Conservation (phyloP, 2,113 vertebrate genomes). For the Nannobrachium achirus region DNA sequence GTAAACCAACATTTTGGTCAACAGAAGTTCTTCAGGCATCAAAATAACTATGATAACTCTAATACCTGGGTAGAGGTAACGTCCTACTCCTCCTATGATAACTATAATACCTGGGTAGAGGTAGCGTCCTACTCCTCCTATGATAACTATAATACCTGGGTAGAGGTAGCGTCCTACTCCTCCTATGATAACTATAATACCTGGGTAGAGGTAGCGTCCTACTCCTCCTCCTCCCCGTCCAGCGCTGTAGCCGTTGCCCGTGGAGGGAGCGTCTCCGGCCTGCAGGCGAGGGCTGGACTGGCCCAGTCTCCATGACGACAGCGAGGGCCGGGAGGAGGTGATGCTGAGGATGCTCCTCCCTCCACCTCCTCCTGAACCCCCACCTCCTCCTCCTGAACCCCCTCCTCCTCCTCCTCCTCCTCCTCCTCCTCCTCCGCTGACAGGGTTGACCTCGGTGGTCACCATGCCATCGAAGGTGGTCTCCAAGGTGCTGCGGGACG, state of each 20-base stretch:
- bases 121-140: slow-evolving; percentile 79
- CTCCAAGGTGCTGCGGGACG: slow-evolving; percentile 86
- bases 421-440: background rate
- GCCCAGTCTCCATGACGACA: slow-evolving; percentile 92
- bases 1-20: too few relatives aligned
- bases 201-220: slow-evolving; percentile 86
- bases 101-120: slow-evolving; percentile 78
- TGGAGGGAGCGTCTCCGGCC: slow-evolving; percentile 91
- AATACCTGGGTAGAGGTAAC: too few relatives aligned
- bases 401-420: slow-evolving; percentile 61
- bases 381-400: slow-evolving; percentile 57
- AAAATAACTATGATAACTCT: too few relatives aligned
- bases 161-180: slow-evolving; percentile 79
- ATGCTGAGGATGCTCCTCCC: slow-evolving; percentile 91
- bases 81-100: too few relatives aligned
- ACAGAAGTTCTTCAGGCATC: too few relatives aligned
- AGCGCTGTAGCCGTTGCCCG: slow-evolving; percentile 88
- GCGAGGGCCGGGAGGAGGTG: slow-evolving; percentile 83
- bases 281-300: slow-evolving; percentile 96
- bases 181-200: slow-evolving; percentile 21
- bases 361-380: slow-evolving; percentile 3
- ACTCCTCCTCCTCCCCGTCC: slow-evolving; percentile 60
- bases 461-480: slow-evolving; percentile 92
- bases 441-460: slow-evolving; percentile 87
- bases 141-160: slow-evolving; percentile 45